phyloP scores from a whole-genome alignment of 2,113 vertebrate species.

The Poeciliopsis occidentalis region DNA sequence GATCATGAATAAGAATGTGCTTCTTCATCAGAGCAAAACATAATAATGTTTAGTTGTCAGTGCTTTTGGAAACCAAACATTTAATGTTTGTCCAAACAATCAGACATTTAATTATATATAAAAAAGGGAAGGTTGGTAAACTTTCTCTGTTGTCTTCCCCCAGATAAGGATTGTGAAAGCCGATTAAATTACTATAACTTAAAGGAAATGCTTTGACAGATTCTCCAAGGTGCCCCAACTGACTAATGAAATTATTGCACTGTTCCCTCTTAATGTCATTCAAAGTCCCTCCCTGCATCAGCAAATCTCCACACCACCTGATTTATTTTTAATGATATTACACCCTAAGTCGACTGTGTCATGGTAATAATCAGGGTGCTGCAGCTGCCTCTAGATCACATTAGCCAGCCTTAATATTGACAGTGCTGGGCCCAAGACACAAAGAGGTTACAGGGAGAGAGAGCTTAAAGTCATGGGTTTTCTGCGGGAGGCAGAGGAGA shows the following conservation, averaged over 20 bases:
- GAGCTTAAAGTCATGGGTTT: slow-evolving; percentile 81
- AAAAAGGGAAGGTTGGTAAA: neutral
- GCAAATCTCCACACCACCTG: slow-evolving; percentile 85
- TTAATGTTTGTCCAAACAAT: slow-evolving; percentile 43
- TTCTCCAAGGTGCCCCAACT: slow-evolving; percentile 76
- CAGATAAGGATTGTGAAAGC: slow-evolving; percentile 64
- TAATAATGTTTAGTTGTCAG: neutral
- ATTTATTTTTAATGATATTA: slow-evolving; percentile 89
- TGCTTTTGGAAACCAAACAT: slow-evolving; percentile 12
- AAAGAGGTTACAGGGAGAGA: slow-evolving; percentile 77
- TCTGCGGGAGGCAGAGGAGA: slow-evolving; percentile 74
- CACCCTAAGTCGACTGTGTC: slow-evolving; percentile 82
- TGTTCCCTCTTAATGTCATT: slow-evolving; percentile 77
- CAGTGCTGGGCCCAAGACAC: slow-evolving; percentile 78
- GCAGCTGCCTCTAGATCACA: slow-evolving; percentile 87
- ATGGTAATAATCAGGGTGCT: slow-evolving; percentile 84
- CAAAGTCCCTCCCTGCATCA: slow-evolving; percentile 74
- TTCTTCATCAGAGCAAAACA: neutral
- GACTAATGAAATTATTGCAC: slow-evolving; percentile 82
- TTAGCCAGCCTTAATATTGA: slow-evolving; percentile 86
- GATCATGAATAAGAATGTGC: neutral
- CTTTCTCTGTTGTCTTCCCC: slow-evolving; percentile 45
- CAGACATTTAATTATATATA: slow-evolving; percentile 21
- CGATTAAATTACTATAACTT: slow-evolving; percentile 78
- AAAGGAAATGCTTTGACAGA: slow-evolving; percentile 79